phyloP scores from a whole-genome alignment of 2,797 vertebrate genomes.

The Poeciliopsis infans region DNA sequence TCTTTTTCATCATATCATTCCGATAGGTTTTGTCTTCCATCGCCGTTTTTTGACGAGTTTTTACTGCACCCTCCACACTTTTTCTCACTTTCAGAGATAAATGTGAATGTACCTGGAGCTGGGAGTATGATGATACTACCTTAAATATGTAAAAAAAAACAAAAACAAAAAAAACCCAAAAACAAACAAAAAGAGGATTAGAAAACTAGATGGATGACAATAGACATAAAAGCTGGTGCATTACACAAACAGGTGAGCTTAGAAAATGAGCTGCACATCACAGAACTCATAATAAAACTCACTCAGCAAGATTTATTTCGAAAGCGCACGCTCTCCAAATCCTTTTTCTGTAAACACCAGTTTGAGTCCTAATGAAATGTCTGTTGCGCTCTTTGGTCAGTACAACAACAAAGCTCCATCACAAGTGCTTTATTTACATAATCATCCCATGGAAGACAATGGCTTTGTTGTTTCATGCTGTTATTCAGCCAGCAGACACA shows the following conservation, averaged over 20 bases:
- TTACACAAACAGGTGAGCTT: slow-evolving; percentile 15
- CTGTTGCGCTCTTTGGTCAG: not conserved
- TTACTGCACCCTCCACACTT: not conserved
- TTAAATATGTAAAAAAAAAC: not conserved
- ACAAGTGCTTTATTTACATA: slow-evolving; percentile 27
- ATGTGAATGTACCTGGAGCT: not conserved
- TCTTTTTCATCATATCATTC: not conserved
- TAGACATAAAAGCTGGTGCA: not conserved
- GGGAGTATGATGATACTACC: not conserved
- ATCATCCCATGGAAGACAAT: slow-evolving; percentile 23
- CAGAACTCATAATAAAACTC: not conserved
- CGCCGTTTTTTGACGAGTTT: not conserved
- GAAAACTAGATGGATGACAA: not conserved
- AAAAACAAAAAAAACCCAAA: not conserved
- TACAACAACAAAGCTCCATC: not conserved
- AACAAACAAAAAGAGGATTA: no score
- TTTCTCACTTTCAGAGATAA: not conserved
- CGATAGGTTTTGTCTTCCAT: not conserved
- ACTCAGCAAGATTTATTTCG: not conserved
- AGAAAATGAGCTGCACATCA: not conserved
- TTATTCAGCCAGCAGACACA: slow-evolving; percentile 17
- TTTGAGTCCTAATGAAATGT: not conserved
- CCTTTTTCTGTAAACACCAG: not conserved
- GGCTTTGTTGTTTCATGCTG: slow-evolving; percentile 17
- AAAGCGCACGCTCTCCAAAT: not conserved